Evolutionary conservation across 2,888 invertebrate genomes (phyloP), one percentile per base, ranked within the genome.

Genomic region (Amiota minor): DNA sequence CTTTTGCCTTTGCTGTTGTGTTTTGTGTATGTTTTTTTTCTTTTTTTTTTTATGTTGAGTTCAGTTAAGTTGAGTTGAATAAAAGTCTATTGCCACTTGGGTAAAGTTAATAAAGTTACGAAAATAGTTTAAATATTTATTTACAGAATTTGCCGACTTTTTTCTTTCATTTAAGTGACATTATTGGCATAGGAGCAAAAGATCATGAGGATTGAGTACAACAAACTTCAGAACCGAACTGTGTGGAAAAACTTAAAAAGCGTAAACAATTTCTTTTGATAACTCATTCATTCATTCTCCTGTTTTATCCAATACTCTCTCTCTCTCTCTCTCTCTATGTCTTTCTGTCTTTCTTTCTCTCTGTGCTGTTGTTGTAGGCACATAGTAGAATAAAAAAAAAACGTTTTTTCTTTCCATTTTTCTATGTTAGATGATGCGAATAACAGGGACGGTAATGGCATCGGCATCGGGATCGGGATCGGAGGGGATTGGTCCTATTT

Each of bases 51-150:
- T 23, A 2, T 23, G 23, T 23, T 23, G 23, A 23, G 53, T 53
- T 53, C 12, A 16, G 14, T 53, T 53, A 53, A 53, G 53, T 18
- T 9, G 6, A 56, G 56, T 56, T 20, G 16, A 56, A 18, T 56
- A 20, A 56, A 20, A 56, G 20, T 18, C 18, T 20, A 56, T 56
- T 56, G 84, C 80, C 84, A 82, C 82, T 85, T 85, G 81, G 78
- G 84, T 80, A 82, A 84, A 82, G 82, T 82, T 82, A 82, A 82
- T 82, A 82, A 81, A 82, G 86, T 85, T 85, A 79, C 85, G 23
- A 23, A 84, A 82, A 85, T 82, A 82, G 86, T 84, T 85, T 75
- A 82, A 82, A 82, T 82, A 85, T 85, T 84, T 85, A 85, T 82
- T 81, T 80, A 78, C 79, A 79, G 75, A 81, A 70, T 71, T n/a